Percentiles rank a stretch among this genome's conserved stretches.
Conservation (phyloP, 92 coral and sea anemone genomes). For the Phenganax stokvisi region DNA sequence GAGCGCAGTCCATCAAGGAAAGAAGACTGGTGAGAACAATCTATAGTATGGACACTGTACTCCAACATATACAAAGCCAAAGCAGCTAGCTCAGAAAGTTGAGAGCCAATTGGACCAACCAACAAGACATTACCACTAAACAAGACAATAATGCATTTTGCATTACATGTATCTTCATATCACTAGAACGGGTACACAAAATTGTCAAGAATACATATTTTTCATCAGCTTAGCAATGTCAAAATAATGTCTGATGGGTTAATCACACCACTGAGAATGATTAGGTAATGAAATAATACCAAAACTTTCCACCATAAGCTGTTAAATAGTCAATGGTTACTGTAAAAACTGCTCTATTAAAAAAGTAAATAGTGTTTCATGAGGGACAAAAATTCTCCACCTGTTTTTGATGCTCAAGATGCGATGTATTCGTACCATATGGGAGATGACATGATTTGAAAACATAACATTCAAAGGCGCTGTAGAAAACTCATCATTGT, state of each 20-base stretch:
- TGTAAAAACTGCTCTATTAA: too few relatives aligned
- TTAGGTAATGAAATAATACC: too few relatives aligned
- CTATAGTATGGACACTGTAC: constrained; percentile 77
- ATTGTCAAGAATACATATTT: neutral
- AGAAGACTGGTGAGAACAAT: constrained; percentile 78
- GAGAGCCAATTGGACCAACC: constrained; percentile 92
- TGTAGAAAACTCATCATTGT: constrained; percentile 77
- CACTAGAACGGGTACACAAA: neutral
- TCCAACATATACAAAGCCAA: constrained; percentile 91
- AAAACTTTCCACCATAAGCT: too few relatives aligned
- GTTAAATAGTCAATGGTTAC: too few relatives aligned
- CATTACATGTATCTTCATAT: neutral
- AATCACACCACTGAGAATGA: too few relatives aligned
- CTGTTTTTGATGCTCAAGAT: constrained; percentile 82
- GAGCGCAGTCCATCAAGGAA: constrained; percentile 94
- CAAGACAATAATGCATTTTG: neutral
- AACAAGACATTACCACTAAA: constrained; percentile 79
- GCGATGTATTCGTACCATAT: constrained; percentile 85
- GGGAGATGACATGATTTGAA: constrained; percentile 81
- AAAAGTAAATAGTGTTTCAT: too few relatives aligned
- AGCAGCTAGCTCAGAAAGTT: constrained; percentile 65
- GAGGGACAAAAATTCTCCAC: constrained; percentile 23
- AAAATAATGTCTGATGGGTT: too few relatives aligned
- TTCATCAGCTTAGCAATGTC: too few relatives aligned
- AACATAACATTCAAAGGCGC: constrained; percentile 75